These are phyloP conservation scores for Tragopan temminckii DNA, from an alignment of 2,797 vertebrate genomes.

Conservation along the genomic window DNA sequence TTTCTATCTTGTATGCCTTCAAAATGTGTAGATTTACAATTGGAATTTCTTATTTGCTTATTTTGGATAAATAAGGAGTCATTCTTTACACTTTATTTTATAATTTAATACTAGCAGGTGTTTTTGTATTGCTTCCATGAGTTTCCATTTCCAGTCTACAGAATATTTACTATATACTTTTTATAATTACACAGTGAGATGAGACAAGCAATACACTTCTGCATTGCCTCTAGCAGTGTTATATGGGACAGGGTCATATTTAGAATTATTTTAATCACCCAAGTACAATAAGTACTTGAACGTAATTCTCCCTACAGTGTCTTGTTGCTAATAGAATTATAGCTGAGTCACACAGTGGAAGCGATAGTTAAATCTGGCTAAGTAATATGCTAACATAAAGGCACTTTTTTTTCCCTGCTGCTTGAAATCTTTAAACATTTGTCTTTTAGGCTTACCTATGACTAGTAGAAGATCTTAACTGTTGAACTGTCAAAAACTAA, in stretches of 20 bases:
- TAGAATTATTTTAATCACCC: constrained; percentile 66
- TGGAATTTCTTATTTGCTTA: not conserved
- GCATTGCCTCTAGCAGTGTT: not conserved
- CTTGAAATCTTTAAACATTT: not conserved
- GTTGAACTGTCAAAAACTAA: not conserved
- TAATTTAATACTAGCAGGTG: not conserved
- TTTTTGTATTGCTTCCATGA: not conserved
- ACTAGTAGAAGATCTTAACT: not conserved
- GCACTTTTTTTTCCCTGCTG: not conserved
- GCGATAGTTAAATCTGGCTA: not conserved
- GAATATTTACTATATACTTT: constrained; percentile 55
- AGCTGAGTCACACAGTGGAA: constrained; percentile 32
- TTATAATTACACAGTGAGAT: constrained; percentile 59
- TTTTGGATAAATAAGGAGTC: not conserved
- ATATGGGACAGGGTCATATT: constrained; percentile 56
- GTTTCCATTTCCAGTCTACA: constrained; percentile 3
- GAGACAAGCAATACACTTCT: constrained; percentile 39
- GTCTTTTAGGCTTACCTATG: not conserved
- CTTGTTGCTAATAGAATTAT: constrained; percentile 61
- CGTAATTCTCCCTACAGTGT: constrained; percentile 53
- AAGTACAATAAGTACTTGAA: constrained; percentile 67
- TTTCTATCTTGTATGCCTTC: not conserved
- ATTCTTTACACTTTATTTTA: not conserved
- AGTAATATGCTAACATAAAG: not conserved
- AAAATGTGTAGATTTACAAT: not conserved